Percentiles rank a stretch among this genome's conserved stretches.
Conservation (phyloP, 2,888 invertebrate species). For the Rambutsinella grinnellia region DNA sequence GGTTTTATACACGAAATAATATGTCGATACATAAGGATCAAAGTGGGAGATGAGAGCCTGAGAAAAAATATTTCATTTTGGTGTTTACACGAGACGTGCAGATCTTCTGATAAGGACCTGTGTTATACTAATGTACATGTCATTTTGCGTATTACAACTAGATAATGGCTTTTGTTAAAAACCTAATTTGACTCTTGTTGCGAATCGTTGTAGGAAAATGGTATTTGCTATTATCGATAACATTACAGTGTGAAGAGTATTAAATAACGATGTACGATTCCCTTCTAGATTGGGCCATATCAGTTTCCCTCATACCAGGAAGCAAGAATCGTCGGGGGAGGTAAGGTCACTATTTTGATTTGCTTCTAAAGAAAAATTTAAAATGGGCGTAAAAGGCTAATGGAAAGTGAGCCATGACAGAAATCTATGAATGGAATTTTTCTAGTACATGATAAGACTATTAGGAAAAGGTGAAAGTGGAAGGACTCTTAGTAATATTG, state of each 20-base stretch:
- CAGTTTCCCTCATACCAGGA: constrained; percentile 8
- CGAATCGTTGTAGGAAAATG: neutral
- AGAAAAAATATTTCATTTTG: neutral
- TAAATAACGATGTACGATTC: too few relatives aligned
- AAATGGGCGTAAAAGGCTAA: neutral
- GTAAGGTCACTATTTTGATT: constrained; percentile 1
- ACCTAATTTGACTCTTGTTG: neutral
- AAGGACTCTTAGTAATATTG: neutral
- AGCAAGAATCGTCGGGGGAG: constrained; percentile 7
- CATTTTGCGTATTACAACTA: too few relatives aligned
- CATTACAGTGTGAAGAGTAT: too few relatives aligned
- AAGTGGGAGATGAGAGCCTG: too few relatives aligned
- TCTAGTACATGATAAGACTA: neutral
- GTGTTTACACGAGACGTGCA: neutral
- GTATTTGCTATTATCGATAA: too few relatives aligned
- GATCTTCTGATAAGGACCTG: too few relatives aligned
- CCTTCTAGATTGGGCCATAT: neutral
- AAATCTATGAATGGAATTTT: neutral
- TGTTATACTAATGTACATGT: too few relatives aligned
- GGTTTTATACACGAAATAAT: neutral
- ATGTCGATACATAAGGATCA: too few relatives aligned
- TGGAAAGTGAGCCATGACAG: neutral
- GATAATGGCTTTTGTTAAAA: too few relatives aligned
- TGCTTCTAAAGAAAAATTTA: neutral
- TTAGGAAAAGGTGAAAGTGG: neutral